phyloP scores from a whole-genome alignment of 2,113 vertebrate species.

The Ceyx melanurus region DNA sequence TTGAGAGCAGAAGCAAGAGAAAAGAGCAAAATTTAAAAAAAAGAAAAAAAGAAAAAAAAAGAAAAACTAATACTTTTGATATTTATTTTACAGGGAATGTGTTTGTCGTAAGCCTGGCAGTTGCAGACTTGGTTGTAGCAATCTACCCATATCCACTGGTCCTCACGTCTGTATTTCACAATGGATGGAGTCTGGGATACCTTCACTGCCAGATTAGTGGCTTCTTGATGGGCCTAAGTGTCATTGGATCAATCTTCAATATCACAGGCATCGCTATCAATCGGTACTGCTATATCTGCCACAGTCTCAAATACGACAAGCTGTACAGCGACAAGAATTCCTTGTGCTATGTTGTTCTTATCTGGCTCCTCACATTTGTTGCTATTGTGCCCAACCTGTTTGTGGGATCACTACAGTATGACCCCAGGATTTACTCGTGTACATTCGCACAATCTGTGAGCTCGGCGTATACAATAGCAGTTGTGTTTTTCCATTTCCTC shows the following conservation, averaged over 20 bases:
- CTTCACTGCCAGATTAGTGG: conserved; percentile 94
- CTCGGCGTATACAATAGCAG: conserved; percentile 89
- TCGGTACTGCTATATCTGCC: conserved; percentile 96
- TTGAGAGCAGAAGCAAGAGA: not conserved
- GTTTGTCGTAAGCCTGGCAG: conserved; percentile 89
- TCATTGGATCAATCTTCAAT: conserved; percentile 95
- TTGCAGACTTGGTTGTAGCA: conserved; percentile 94
- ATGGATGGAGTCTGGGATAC: conserved; percentile 90
- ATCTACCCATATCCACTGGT: conserved; percentile 95
- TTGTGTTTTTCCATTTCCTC: conserved; percentile 96
- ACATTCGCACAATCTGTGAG: conserved; percentile 93
- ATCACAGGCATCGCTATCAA: conserved; percentile 97
- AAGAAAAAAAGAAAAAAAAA: not conserved
- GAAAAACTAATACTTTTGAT: conserved; percentile 46
- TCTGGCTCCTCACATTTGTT: conserved; percentile 89
- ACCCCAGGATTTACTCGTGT: conserved; percentile 92
- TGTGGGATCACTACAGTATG: conserved; percentile 90
- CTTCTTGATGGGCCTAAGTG: conserved; percentile 95
- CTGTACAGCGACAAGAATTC: conserved; percentile 92
- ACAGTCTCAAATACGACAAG: conserved; percentile 92
- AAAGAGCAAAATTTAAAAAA: not conserved
- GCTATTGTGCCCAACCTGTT: conserved; percentile 92
- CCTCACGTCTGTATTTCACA: conserved; percentile 88
- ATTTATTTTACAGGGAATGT: conserved; percentile 85
- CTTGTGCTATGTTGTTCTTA: conserved; percentile 87